phyloP scores from a whole-genome alignment of 2,888 invertebrate species.

The Griposia aprilina region DNA sequence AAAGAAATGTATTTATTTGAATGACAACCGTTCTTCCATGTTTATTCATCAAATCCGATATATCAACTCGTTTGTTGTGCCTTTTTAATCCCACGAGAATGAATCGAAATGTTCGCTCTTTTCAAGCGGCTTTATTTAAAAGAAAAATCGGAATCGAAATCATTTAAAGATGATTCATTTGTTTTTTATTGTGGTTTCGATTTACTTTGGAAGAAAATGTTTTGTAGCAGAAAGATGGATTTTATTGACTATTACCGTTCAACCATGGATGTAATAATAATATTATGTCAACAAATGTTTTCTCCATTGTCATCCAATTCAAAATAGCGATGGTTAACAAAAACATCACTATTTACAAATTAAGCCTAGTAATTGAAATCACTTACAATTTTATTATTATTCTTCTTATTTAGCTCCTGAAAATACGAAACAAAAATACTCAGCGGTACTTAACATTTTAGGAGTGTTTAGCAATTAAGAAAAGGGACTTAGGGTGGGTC shows the following conservation, averaged over 20 bases:
- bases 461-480: conserved; percentile 39
- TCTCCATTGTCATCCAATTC: not conserved
- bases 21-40: conserved; percentile 28
- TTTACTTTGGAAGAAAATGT: not conserved
- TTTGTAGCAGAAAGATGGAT: not conserved
- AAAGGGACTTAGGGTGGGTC: conserved; percentile 9
- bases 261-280: not conserved
- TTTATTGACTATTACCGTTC: not conserved
- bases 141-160: conserved; percentile 1
- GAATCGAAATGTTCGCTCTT: conserved; percentile 23
- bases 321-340: not conserved
- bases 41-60: conserved; percentile 45
- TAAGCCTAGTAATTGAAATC: not conserved
- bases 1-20: conserved; percentile 24
- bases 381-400: not conserved
- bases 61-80: conserved; percentile 41
- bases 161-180: not conserved
- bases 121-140: conserved; percentile 15
- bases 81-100: conserved; percentile 35
- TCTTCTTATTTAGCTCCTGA: not conserved
- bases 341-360: not conserved
- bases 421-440: not conserved
- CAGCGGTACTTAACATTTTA: conserved; percentile 7
- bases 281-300: not conserved
- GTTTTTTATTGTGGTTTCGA: not conserved